Conservation (phyloP, 2,888 invertebrate species). For the Drosophila helvetica region DNA sequence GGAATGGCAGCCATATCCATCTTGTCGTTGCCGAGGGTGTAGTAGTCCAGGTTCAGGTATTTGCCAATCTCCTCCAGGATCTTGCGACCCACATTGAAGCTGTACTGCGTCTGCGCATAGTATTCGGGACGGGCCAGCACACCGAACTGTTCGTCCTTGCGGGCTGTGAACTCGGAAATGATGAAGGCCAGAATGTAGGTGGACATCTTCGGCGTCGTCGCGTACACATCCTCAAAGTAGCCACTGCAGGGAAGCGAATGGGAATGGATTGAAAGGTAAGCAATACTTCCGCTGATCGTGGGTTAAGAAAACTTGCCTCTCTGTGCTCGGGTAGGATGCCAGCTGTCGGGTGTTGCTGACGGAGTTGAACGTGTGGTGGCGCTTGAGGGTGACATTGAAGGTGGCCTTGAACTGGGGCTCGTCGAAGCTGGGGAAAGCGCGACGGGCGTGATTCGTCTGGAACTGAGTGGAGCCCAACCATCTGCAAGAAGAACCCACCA, state of each 20-base stretch:
- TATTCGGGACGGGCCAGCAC: slow-evolving; percentile 89
- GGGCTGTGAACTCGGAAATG: slow-evolving; percentile 86
- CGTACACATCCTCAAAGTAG: slow-evolving; percentile 75
- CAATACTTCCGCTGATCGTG: neutral
- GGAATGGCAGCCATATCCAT: slow-evolving; percentile 94
- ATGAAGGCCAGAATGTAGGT: slow-evolving; percentile 92
- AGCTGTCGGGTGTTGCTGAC: slow-evolving; percentile 71
- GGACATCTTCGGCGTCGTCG: slow-evolving; percentile 87
- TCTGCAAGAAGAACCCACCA: slow-evolving; percentile 72
- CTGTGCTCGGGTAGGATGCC: slow-evolving; percentile 8
- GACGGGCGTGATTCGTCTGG: slow-evolving; percentile 87
- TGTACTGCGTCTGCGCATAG: slow-evolving; percentile 88
- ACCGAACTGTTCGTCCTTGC: slow-evolving; percentile 76
- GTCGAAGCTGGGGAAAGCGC: slow-evolving; percentile 92
- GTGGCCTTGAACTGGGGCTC: slow-evolving; percentile 89
- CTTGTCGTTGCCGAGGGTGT: slow-evolving; percentile 86
- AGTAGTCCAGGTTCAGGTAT: slow-evolving; percentile 87
- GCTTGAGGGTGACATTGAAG: slow-evolving; percentile 85
- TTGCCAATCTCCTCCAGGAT: slow-evolving; percentile 85
- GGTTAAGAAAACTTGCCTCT: slow-evolving; percentile 62
- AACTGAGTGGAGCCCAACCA: slow-evolving; percentile 89
- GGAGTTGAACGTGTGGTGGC: slow-evolving; percentile 76
- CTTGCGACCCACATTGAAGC: slow-evolving; percentile 86
- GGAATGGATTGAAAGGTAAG: neutral
- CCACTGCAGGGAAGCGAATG: slow-evolving; percentile 27